Conservation (phyloP, 2,113 vertebrate genomes). For the Neomonachus schauinslandi region DNA sequence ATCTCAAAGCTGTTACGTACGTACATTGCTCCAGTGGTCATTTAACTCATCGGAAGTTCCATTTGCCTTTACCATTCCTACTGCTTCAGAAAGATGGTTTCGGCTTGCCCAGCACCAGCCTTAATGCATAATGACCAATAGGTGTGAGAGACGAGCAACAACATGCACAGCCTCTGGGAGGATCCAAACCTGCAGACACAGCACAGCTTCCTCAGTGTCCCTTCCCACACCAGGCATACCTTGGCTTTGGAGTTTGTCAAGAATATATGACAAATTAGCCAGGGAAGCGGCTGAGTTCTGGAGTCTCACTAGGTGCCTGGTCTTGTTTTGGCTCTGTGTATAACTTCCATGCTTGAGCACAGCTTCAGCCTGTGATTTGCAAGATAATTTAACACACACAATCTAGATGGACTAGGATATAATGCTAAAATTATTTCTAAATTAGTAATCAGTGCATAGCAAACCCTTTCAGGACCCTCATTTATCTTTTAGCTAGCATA, state of each 20-base stretch:
- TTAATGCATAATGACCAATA: background rate
- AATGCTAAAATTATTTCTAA: constrained; percentile 22
- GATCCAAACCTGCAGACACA: rapidly evolving
- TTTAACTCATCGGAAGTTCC: background rate
- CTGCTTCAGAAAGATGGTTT: background rate
- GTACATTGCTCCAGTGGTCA: rapidly evolving
- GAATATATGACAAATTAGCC: background rate
- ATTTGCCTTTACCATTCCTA: background rate
- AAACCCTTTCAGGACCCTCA: constrained; percentile 50
- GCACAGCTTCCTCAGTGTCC: background rate
- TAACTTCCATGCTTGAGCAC: background rate
- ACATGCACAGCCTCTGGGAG: rapidly evolving
- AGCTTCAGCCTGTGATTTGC: background rate
- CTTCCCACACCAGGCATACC: background rate
- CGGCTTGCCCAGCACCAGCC: background rate
- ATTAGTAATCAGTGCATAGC: constrained; percentile 59
- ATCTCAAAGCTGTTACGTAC: background rate
- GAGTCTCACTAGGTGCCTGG: background rate
- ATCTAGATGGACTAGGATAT: constrained; percentile 10
- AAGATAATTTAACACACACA: constrained; percentile 8
- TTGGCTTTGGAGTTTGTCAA: background rate
- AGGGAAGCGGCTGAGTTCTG: background rate
- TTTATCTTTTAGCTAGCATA: constrained; percentile 69
- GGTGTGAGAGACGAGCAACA: rapidly evolving
- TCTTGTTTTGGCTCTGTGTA: background rate